Base-by-base conservation (phyloP, 53 echinoderm and acorn worm genomes). In the Antedon mediterranea region DNA sequence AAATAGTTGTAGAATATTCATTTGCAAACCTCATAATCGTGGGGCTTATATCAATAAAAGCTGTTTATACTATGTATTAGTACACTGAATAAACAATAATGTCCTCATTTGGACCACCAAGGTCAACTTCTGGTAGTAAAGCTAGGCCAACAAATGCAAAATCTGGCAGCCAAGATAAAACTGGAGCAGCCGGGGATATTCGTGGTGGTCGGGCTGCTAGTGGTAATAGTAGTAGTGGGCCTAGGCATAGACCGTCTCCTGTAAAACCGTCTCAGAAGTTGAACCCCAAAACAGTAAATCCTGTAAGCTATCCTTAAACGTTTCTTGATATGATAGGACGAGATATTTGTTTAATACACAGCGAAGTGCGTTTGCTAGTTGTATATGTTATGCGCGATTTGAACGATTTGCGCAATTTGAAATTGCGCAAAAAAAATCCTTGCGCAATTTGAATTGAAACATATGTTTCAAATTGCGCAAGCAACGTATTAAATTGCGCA, bases 281-380 rank as follows among this genome's bases (percentile, higher is more conserved):
- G 28, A 97, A 97, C 75, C 97, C 97, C 0, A 89, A 92, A 84
- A 97, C 97, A 78, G 85, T 97, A 8, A 92, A 97, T 81, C 97
- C 97, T 31, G 97, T 97, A 71, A 89, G 89, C 11, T 11, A n/a
- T n/a, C n/a, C n/a, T n/a, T n/a, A n/a, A n/a, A n/a, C n/a, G n/a
- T n/a, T n/a, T n/a, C n/a, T n/a, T n/a, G n/a, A n/a, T n/a, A n/a
- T n/a, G n/a, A n/a, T n/a, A n/a, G n/a, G n/a, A n/a, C n/a, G n/a
- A n/a, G n/a, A n/a, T n/a, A n/a, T n/a, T n/a, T n/a, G n/a, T n/a
- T n/a, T n/a, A n/a, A n/a, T n/a, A n/a, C n/a, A n/a, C n/a, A n/a
- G n/a, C n/a, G n/a, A n/a, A n/a, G n/a, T n/a, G n/a, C n/a, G n/a
- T n/a, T n/a, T n/a, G n/a, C n/a, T n/a, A n/a, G n/a, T n/a, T n/a